Conservation (phyloP, 2,888 invertebrate genomes). For the Agonopterix alstromeriana region DNA sequence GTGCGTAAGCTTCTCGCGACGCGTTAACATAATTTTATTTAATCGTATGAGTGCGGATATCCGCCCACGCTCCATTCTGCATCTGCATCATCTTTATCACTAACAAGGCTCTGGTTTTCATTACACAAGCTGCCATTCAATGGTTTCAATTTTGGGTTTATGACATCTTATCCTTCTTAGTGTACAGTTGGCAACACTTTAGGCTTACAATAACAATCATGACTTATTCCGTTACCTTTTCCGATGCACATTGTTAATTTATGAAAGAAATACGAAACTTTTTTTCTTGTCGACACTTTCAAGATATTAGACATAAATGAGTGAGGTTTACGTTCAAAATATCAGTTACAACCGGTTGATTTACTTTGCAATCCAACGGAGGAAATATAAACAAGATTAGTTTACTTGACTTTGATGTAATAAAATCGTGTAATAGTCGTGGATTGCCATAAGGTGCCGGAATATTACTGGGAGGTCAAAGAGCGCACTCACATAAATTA, state of each 20-base stretch:
- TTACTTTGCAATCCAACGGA: slow-evolving; percentile 38
- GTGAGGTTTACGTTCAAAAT: slow-evolving; percentile 28
- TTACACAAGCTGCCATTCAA: neutral
- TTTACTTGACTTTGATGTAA: slow-evolving; percentile 44
- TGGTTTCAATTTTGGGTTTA: too few species aligned
- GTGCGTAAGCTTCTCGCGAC: slow-evolving; percentile 4
- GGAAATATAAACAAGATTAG: slow-evolving; percentile 41
- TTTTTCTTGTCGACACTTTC: slow-evolving; percentile 25
- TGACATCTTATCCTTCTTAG: too few species aligned
- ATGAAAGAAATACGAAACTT: slow-evolving; percentile 19
- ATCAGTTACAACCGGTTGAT: slow-evolving; percentile 39
- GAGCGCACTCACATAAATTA: slow-evolving; percentile 46
- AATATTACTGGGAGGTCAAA: slow-evolving; percentile 47
- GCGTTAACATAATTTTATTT: slow-evolving; percentile 26
- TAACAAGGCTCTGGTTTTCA: slow-evolving; percentile 7
- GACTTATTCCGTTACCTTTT: neutral
- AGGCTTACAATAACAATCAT: neutral
- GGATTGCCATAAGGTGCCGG: slow-evolving; percentile 33
- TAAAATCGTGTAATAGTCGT: slow-evolving; percentile 46
- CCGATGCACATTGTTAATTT: neutral
- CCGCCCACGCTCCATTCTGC: slow-evolving; percentile 15
- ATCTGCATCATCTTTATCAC: slow-evolving; percentile 10
- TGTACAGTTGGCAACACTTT: neutral
- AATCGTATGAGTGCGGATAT: slow-evolving; percentile 27
- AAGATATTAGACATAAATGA: slow-evolving; percentile 30